Evolutionary conservation across 2,888 invertebrate species (phyloP).

Genomic region (Bimastos eiseni): DNA sequence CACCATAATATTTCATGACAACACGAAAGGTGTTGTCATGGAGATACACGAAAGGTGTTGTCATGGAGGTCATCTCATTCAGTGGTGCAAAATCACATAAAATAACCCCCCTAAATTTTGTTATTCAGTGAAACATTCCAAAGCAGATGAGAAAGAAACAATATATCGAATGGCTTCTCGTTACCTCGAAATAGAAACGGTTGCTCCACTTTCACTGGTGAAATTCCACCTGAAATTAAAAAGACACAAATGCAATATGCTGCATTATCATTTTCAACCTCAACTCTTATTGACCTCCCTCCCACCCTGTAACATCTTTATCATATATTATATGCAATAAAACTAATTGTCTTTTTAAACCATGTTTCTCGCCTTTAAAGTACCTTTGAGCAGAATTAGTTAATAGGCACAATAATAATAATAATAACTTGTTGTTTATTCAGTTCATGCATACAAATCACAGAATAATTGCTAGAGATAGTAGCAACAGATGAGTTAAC

Average conservation of each 20-base stretch:
- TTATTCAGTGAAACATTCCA: neutral
- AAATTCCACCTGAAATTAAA: constrained; percentile 20
- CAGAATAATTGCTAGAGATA: no score
- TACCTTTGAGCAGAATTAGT: neutral
- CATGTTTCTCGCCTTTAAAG: neutral
- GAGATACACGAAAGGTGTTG: no score
- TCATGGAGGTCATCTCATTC: neutral
- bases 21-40: no score
- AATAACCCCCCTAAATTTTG: no score
- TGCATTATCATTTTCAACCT: neutral
- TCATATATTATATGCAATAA: neutral
- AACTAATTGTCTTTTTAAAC: neutral
- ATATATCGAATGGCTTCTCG: neutral
- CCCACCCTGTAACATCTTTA: neutral
- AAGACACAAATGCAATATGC: neutral
- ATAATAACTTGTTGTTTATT: no score
- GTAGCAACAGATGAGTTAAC: no score
- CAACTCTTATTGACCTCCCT: neutral
- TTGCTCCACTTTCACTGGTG: neutral
- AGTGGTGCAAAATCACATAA: neutral
- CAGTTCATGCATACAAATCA: no score
- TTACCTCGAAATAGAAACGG: constrained; percentile 18
- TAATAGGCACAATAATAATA: neutral
- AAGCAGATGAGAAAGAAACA: neutral
- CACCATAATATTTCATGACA: neutral